Evolutionary conservation across 2,888 invertebrate species (phyloP).

Genomic region (Cryptosula pallasiana): DNA sequence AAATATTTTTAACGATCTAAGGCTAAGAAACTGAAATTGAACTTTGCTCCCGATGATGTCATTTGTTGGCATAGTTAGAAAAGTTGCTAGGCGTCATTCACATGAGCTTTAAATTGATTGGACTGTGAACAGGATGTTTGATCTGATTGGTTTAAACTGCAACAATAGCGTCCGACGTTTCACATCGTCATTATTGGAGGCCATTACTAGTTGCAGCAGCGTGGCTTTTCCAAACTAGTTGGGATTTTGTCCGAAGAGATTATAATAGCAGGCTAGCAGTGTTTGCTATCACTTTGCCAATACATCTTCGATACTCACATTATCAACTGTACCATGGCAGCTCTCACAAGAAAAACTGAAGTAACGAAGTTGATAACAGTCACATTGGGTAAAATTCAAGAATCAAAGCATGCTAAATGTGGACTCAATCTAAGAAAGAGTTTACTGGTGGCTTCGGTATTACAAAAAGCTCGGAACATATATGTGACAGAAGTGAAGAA

Average conservation of each 20-base stretch:
- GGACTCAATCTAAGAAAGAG: conserved; percentile 16
- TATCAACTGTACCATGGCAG: not conserved
- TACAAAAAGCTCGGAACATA: conserved; percentile 12
- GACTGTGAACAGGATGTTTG: not conserved
- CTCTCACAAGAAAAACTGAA: not conserved
- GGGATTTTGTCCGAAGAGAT: not conserved
- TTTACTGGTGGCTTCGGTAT: conserved; percentile 14
- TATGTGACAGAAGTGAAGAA: conserved; percentile 17
- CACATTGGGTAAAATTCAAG: conserved; percentile 14
- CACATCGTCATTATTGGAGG: not conserved
- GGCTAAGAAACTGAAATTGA: too few relatives aligned
- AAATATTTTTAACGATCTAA: too few relatives aligned
- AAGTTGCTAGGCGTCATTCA: not conserved
- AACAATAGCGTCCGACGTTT: not conserved
- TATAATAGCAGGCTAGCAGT: not conserved
- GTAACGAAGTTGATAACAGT: conserved; percentile 22
- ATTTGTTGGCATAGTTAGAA: too few relatives aligned
- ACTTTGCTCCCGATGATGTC: too few relatives aligned
- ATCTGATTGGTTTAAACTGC: not conserved
- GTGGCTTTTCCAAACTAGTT: not conserved
- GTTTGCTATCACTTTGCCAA: not conserved
- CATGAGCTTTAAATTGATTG: too few relatives aligned
- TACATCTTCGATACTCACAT: not conserved
- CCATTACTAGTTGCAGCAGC: not conserved
- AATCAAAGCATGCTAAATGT: not conserved